Evolutionary conservation across 1,140 invertebrate species (phyloP), one percentile per base, ranked within the genome.

Genomic region (Lepidurus couesii): DNA sequence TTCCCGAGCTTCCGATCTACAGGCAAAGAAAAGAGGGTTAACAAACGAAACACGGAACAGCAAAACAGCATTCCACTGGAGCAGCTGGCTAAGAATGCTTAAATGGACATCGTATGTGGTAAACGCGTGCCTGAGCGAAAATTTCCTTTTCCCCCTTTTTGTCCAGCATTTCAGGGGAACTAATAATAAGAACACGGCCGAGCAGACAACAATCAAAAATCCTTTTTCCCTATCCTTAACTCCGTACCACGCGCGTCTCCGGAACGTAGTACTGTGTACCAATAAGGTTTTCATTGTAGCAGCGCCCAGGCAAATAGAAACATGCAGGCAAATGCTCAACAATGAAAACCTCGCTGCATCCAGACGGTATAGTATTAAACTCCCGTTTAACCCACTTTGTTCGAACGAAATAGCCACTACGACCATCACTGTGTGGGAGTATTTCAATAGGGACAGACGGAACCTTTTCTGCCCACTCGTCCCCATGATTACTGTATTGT

Each of bases 401-500:
- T 16, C 53, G 53, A 21, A 16, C 4, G 53, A 65, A 34, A 34
- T 34, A 34, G 16, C 53, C 9, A 21, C 16, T 65, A 7, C 53
- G 6, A 65, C 53, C 53, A 65, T 16, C 53, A 21, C 53, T 65
- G 13, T 7, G 13, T n/a, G 53, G 53, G 21, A 65, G 53, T 4
- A 65, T n/a, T 21, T 21, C 21, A n/a, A 0, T 13, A 5, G 53
- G 53, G 53, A 13, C 53, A 65, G 21, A 65, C 21, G 6, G 21
- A 16, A 65, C 6, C 53, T 21, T 65, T 65, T 65, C 21, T 21
- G 53, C n/a, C 53, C 53, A 65, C 16, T 65, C 53, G 53, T 65
- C 53, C 53, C 53, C 53, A 65, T 65, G 53, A 65, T 65, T 65
- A 65, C 53, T 65, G 53, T 21, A 65, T 65, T 65, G 53, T 65